Percentiles rank a stretch among this genome's conserved stretches.
Conservation (phyloP, 2,113 vertebrate species). For the Microtus oregoni region DNA sequence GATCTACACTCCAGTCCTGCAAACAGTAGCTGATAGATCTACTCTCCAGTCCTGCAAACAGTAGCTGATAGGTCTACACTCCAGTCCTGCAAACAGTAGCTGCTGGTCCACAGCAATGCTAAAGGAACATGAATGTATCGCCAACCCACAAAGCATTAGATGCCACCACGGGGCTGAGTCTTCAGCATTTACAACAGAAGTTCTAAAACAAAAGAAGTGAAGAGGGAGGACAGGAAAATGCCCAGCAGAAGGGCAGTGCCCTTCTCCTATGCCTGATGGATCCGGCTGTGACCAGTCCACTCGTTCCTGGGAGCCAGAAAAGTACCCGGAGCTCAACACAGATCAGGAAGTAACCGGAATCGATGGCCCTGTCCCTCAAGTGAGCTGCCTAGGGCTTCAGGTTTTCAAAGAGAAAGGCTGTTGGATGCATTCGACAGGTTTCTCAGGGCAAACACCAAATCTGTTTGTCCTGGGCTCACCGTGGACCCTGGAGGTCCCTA, state of each 20-base stretch:
- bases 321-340: conserved; percentile 47
- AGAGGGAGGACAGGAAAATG: background rate
- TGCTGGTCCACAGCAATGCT: background rate
- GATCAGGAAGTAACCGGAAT: background rate
- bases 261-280: background rate
- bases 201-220: background rate
- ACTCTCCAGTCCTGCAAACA: background rate
- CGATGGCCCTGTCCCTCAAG: background rate
- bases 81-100: background rate
- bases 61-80: background rate
- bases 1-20: background rate
- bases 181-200: background rate
- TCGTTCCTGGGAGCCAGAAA: background rate
- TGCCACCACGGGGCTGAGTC: background rate
- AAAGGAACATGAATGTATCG: background rate
- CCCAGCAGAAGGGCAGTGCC: background rate
- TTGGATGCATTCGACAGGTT: background rate
- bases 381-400: background rate
- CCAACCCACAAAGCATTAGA: background rate
- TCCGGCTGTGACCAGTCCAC: background rate
- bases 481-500: background rate
- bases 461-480: background rate
- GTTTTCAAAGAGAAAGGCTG: background rate
- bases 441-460: background rate
- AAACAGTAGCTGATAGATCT: background rate